A percentile compares a stretch with the other conserved stretches of the same genome.
phyloP scores from a whole-genome alignment of 2,888 invertebrate species.

The Euzophera pinguis region DNA sequence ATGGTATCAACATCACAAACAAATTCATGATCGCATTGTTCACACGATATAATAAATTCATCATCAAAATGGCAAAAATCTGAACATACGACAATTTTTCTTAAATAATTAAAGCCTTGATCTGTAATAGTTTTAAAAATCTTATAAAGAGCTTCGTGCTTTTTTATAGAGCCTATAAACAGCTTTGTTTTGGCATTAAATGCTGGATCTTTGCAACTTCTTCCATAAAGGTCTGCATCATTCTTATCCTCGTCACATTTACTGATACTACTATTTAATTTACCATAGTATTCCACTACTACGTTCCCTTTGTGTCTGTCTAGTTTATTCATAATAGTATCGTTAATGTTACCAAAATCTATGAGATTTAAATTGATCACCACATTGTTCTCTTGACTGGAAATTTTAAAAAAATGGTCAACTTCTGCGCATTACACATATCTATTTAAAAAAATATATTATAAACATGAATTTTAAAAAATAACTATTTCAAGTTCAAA shows the following conservation, averaged over 20 bases:
- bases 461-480: no score
- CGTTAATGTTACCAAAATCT: not conserved
- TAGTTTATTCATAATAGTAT: not conserved
- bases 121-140: not conserved
- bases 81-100: not conserved
- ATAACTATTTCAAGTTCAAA: no score
- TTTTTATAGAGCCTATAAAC: conserved; percentile 1
- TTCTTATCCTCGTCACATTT: not conserved
- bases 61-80: not conserved
- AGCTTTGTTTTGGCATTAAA: not conserved
- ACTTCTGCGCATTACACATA: not conserved
- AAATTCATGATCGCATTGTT: not conserved
- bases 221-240: not conserved
- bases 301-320: not conserved
- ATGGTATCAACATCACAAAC: not conserved
- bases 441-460: no score
- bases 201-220: not conserved
- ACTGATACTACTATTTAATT: not conserved
- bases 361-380: not conserved
- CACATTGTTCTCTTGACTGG: not conserved
- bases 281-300: not conserved
- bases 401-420: not conserved
- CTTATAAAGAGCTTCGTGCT: not conserved
- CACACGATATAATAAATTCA: not conserved
- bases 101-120: not conserved